Base-by-base conservation (phyloP, 2,888 invertebrate genomes). In the Eubasilissa splendida region DNA sequence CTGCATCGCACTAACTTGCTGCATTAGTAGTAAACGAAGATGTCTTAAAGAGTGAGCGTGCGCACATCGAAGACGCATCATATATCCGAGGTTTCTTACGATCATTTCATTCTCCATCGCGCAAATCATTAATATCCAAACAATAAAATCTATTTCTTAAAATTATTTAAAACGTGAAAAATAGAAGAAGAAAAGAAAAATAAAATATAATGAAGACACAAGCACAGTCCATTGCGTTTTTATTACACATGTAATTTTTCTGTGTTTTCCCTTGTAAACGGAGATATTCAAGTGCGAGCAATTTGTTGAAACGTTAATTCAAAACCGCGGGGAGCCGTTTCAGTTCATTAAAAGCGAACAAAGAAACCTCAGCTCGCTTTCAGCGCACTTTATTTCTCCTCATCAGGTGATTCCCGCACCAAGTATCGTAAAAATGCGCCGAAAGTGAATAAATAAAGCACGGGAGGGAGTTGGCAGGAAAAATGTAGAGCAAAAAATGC, bases 381-480 rank as follows among this genome's bases (percentile, higher is more conserved):
- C 52, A 77, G 54, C 77, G 60, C 80, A 59, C 77, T 80, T 80
- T 66, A 81, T 81, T 77, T 77, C 53, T 74, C 50, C 66, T 77
- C 77, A 77, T 78, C 77, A 56, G 77, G 75, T 60, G 66, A 75
- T 77, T 68, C 53, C 74, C 56, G 50, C 33, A 65, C 59, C 75
- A 70, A 66, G 59, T 66, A 56, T 78, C 81, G 75, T 78, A 81
- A 80, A 80, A 80, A 80, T 66, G 52, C 81, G 74, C 81, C 70
- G 56, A 76, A 81, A 81, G 70, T 81, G 70, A 81, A 81, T 81
- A 81, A 77, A 78, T 81, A 81, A 77, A 71, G 59, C 65, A 33
- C 12, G 53, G 50, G 33, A 79, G 59, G 56, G 66, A 42, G 65
- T 60, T 66, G 14, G 12, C 9, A 10, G 50, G 42, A 7, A 42